A percentile compares a stretch with the other conserved stretches of the same genome.
Conservation (phyloP, 2,113 vertebrate genomes). For the Octodon degus region DNA sequence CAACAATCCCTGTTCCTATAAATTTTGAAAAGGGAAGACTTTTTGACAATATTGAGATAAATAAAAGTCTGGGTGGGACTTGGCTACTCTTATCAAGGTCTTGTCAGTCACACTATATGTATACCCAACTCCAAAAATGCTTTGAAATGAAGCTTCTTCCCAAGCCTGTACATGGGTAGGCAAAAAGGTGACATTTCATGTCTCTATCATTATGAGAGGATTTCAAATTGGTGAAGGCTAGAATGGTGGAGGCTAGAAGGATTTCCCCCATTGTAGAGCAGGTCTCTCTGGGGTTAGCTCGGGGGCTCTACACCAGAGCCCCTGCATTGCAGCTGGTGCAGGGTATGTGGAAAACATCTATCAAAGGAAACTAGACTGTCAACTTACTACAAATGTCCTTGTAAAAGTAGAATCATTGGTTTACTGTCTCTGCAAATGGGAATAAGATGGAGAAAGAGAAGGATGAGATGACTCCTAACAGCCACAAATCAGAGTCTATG, state of each 20-base stretch:
- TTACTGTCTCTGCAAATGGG: background rate
- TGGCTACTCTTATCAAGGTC: background rate
- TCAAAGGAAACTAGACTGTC: background rate
- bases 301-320: background rate
- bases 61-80: background rate
- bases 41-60: background rate
- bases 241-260: background rate
- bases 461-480: background rate
- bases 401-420: background rate
- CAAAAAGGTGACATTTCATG: conserved; percentile 50
- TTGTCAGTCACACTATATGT: conserved; percentile 62
- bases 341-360: background rate
- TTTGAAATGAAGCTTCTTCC: conserved; percentile 31
- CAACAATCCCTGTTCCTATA: background rate
- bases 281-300: background rate
- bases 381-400: background rate
- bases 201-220: background rate
- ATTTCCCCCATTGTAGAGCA: background rate
- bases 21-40: background rate
- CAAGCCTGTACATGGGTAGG: conserved; percentile 15
- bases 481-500: background rate
- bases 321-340: background rate
- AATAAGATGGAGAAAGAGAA: background rate
- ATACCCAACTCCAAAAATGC: conserved; percentile 53
- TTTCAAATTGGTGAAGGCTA: conserved; percentile 26